Evolutionary conservation across 2,113 vertebrate species (phyloP), one percentile per base, ranked within the genome.

Genomic region (Pampusana beccarii): DNA sequence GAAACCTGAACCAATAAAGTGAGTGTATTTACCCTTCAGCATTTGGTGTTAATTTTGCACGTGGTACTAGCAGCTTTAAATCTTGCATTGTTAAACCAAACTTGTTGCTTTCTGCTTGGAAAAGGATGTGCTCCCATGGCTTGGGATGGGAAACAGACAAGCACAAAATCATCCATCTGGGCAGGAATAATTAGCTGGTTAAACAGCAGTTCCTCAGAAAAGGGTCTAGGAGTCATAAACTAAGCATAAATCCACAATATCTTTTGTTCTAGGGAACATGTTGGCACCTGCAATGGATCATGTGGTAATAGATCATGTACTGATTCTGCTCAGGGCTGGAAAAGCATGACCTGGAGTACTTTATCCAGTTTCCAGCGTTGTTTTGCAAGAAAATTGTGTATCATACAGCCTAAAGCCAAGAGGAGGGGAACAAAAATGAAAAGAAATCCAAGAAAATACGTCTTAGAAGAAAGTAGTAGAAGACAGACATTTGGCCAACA

Each of bases 91-190:
- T 74, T 89, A 71, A 81, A 92, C 26, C 61, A 67, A 77, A 48
- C 38, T 74, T 92, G 40, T 56, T 89, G 65, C 77, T 89, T 64
- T 84, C 80, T 95, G 84, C 51, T 72, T 71, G 75, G 92, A 83
- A 95, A 92, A 84, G 56, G 75, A 71, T 93, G 80, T 65, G 40
- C n/a, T 95, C 38, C 34, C 42, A 28, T 42, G 83, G 14, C 48
- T 87, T 82, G 34, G 54, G 83, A 91, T 75, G 60, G 89, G 80
- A 92, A 85, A 61, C 57, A 89, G 80, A 74, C 80, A 88, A 95
- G 65, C 60, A 38, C 86, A 91, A 54, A 80, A 50, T 62, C n/a
- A 56, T 80, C 50, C 36, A 40, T 84, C 69, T 91, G 93, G 21
- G 57, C 60, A 44, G 58, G 73, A 73, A 44, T 84, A 86, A 92